These are phyloP conservation scores for Natrix natrix DNA, from an alignment of 2,797 vertebrate species.

Conservation along the genomic window DNA sequence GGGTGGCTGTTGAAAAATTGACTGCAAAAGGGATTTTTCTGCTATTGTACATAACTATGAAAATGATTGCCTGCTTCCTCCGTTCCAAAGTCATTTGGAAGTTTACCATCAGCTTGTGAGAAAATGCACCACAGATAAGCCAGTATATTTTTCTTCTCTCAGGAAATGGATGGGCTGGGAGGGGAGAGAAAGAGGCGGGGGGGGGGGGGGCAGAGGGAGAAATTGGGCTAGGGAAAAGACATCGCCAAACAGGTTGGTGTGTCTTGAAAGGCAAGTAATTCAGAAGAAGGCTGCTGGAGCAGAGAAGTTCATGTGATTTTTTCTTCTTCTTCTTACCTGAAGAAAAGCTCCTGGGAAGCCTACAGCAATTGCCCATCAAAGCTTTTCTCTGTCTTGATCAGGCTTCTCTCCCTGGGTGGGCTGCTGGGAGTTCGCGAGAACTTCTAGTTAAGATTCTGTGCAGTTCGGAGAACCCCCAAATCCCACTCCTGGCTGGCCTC, in stretches of 20 bases:
- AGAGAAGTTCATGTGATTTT: background rate
- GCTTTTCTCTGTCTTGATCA: background rate
- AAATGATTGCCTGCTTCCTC: background rate
- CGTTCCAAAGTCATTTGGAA: background rate
- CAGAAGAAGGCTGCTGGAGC: background rate
- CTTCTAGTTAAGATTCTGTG: no score
- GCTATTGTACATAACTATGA: conserved; percentile 7
- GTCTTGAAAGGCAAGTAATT: background rate
- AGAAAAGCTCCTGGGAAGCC: background rate
- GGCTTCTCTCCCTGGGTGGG: no score
- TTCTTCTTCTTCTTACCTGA: no score
- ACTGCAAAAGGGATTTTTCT: background rate
- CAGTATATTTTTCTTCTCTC: background rate
- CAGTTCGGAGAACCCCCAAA: no score
- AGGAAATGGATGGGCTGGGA: background rate
- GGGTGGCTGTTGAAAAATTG: conserved; percentile 4
- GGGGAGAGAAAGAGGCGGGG: background rate
- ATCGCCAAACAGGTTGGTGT: no score
- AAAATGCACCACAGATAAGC: background rate
- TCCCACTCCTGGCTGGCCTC: no score
- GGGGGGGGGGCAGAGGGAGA: background rate
- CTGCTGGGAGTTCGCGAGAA: no score
- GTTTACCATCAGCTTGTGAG: conserved; percentile 9
- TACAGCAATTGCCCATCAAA: no score
- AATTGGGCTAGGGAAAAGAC: background rate